Evolutionary conservation across 2,113 vertebrate species (phyloP).

Genomic region (Genyomyrus donnyi): DNA sequence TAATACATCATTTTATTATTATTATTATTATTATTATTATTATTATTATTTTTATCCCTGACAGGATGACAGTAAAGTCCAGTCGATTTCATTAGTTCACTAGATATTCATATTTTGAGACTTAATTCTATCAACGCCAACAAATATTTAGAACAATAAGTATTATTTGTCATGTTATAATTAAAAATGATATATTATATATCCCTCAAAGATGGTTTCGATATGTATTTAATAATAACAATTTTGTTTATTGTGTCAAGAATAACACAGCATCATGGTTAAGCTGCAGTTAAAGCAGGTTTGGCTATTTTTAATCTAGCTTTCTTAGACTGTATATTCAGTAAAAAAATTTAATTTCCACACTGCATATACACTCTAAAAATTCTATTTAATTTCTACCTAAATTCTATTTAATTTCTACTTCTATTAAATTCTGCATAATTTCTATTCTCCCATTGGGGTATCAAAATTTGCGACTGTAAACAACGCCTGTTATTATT

Average conservation of each 20-base stretch:
- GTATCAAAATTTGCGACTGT: not conserved
- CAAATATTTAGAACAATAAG: not conserved
- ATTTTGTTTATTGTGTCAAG: not conserved
- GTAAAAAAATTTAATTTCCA: not conserved
- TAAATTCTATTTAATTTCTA: not conserved
- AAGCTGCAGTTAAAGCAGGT: not conserved
- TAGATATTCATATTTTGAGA: not conserved
- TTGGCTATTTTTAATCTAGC: not conserved
- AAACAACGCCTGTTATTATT: not conserved
- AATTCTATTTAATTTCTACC: not conserved
- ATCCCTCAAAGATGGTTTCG: not conserved
- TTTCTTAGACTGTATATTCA: not conserved
- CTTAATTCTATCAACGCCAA: not conserved
- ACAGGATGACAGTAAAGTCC: not conserved
- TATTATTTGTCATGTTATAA: not conserved
- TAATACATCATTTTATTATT: not conserved
- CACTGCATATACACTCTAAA: not conserved
- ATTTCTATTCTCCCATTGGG: not conserved
- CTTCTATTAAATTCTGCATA: not conserved
- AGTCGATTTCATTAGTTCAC: not conserved
- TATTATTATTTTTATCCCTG: not conserved
- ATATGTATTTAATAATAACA: not conserved
- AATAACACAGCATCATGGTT: not conserved
- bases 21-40: not conserved
- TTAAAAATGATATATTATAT: not conserved